These are phyloP conservation scores for Tubulanus polymorphus DNA, from an alignment of 2,888 invertebrate species.

Conservation along the genomic window DNA sequence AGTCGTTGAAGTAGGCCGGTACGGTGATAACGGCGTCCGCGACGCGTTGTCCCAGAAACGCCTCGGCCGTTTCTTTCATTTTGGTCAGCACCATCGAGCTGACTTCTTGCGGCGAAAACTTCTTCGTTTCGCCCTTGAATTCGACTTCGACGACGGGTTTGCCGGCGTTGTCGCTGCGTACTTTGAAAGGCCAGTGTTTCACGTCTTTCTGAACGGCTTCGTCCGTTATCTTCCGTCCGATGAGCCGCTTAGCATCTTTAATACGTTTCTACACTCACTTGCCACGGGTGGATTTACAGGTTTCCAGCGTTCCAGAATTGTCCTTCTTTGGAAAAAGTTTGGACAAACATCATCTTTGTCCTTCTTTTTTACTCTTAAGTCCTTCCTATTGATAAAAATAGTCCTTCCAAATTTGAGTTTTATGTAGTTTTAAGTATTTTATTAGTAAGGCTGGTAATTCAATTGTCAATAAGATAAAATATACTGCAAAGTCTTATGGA, in stretches of 20 bases:
- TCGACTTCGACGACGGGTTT: constrained; percentile 48
- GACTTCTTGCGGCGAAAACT: constrained; percentile 84
- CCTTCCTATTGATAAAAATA: no score
- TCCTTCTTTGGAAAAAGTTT: no score
- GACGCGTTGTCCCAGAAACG: constrained; percentile 61
- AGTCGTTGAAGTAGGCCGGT: constrained; percentile 72
- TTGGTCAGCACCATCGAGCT: constrained; percentile 87
- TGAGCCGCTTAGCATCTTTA: constrained; percentile 49
- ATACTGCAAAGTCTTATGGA: no score
- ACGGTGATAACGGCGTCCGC: constrained; percentile 66
- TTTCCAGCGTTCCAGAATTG: no score
- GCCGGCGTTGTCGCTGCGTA: constrained; percentile 22
- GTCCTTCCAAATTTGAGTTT: no score
- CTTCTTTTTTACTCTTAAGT: no score
- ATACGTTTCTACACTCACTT: no score
- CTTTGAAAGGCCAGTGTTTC: constrained; percentile 45
- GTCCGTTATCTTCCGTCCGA: constrained; percentile 43
- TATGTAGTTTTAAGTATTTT: no score
- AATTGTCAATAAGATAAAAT: no score
- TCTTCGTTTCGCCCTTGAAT: constrained; percentile 76
- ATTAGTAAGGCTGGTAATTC: no score
- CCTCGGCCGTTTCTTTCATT: constrained; percentile 67
- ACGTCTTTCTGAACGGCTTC: constrained; percentile 39
- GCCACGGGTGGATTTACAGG: no score
- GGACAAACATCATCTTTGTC: no score